Evolutionary conservation across 2,797 vertebrate species (phyloP).

Genomic region (Bovichtus variegatus): DNA sequence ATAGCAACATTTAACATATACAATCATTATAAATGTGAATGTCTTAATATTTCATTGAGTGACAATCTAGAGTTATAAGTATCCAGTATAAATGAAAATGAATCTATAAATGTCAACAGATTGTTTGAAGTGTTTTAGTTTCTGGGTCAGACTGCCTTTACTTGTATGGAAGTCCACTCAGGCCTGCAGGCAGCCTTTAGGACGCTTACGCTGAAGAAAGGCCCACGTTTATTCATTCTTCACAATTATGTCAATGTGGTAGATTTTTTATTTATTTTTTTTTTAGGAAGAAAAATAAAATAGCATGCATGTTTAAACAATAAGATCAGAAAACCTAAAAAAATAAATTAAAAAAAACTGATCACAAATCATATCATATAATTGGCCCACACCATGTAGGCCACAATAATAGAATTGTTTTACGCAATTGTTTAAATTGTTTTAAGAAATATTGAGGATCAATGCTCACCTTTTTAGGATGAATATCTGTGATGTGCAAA

Average conservation of each 20-base stretch:
- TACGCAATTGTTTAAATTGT: no score
- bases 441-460: no score
- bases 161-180: conserved; percentile 5
- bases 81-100: not conserved
- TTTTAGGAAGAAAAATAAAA: not conserved
- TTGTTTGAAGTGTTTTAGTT: not conserved
- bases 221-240: not conserved
- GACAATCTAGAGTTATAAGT: not conserved
- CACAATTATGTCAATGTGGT: not conserved
- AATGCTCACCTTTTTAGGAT: not conserved
- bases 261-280: not conserved
- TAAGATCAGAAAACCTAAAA: not conserved
- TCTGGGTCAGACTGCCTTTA: not conserved
- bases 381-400: not conserved
- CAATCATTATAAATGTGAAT: not conserved
- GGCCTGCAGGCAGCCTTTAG: conserved; percentile 16
- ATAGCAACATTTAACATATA: not conserved
- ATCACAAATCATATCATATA: not conserved
- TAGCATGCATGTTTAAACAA: not conserved
- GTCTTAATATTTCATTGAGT: not conserved
- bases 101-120: not conserved
- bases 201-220: not conserved
- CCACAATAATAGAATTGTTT: conserved; percentile 11
- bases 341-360: rapidly evolving
- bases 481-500: not conserved